Conservation (phyloP, 2,797 vertebrate genomes). For the Meriones psammophilus region DNA sequence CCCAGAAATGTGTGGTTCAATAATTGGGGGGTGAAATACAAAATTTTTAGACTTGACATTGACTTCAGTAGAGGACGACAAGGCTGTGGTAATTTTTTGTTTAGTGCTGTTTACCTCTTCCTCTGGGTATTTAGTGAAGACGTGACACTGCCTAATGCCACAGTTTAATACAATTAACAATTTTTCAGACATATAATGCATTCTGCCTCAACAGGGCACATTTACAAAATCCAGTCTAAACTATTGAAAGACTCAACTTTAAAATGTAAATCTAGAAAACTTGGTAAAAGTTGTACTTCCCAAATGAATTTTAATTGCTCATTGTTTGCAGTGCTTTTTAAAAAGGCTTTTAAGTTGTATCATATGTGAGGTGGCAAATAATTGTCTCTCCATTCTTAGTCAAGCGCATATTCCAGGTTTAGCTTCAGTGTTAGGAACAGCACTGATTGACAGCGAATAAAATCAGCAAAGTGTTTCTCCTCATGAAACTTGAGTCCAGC, state of each 20-base stretch:
- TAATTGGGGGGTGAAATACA: neutral
- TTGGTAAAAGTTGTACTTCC: neutral
- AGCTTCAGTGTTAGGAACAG: neutral
- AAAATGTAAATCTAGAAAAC: constrained; percentile 53
- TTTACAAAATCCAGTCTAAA: constrained; percentile 32
- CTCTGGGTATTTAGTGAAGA: constrained; percentile 31
- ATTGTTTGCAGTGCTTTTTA: constrained; percentile 9
- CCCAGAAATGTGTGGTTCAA: neutral
- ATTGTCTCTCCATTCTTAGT: constrained; percentile 41
- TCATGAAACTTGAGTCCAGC: neutral
- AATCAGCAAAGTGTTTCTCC: constrained; percentile 5
- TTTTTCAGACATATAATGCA: neutral
- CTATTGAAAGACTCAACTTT: constrained; percentile 17
- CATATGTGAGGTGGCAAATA: constrained; percentile 30
- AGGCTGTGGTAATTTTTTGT: neutral
- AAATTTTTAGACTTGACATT: neutral
- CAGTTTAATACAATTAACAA: constrained; percentile 9
- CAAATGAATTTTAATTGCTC: constrained; percentile 50
- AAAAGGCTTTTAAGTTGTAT: constrained; percentile 37
- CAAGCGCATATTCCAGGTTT: neutral
- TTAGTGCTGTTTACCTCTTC: neutral
- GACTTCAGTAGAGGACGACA: neutral
- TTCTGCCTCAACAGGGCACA: neutral
- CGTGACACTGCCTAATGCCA: constrained; percentile 21
- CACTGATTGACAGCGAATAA: constrained; percentile 3